These are phyloP conservation scores for Platycercus adscitus DNA, from an alignment of 2,113 vertebrate genomes.

Conservation along the genomic window DNA sequence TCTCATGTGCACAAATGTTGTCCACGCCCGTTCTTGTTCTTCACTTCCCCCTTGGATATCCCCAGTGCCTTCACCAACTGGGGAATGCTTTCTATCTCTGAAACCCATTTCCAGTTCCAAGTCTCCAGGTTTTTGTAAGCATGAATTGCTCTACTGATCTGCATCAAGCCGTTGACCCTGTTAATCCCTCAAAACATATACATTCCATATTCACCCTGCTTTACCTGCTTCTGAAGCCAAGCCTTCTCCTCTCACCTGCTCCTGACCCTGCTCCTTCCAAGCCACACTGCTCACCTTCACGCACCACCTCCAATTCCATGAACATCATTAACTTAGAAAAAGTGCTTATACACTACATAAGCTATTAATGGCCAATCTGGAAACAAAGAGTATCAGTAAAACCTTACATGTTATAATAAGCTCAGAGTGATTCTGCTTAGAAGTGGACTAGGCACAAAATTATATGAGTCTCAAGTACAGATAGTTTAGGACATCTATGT, in stretches of 20 bases:
- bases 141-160: not conserved
- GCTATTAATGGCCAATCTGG: not conserved
- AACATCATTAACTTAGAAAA: not conserved
- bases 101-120: not conserved
- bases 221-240: not conserved
- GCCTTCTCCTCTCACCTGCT: not conserved
- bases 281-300: not conserved
- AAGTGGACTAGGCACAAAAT: not conserved
- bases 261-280: not conserved
- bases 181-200: not conserved
- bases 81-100: not conserved
- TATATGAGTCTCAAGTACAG: not conserved
- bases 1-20: not conserved
- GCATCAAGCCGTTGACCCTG: not conserved
- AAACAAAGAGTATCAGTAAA: not conserved
- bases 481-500: not conserved
- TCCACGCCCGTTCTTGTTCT: not conserved
- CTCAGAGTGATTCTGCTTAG: not conserved
- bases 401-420: not conserved
- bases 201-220: not conserved
- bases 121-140: not conserved
- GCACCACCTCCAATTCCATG: not conserved
- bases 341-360: not conserved
- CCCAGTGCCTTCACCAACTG: rapidly evolving
- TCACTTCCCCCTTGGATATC: not conserved